These are phyloP conservation scores for Yponomeuta evonymella DNA, from an alignment of 2,888 invertebrate genomes.

Conservation along the genomic window DNA sequence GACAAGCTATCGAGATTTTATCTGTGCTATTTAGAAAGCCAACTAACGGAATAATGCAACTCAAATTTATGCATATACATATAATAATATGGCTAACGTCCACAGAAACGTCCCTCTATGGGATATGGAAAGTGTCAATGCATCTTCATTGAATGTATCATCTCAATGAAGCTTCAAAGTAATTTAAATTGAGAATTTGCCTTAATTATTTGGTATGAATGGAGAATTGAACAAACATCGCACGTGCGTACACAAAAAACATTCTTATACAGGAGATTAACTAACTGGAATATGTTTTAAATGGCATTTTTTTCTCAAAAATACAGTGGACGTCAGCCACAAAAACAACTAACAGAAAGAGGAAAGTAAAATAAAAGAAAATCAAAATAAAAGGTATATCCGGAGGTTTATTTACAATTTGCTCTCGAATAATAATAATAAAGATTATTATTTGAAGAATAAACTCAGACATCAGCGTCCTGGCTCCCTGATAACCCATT, in stretches of 20 bases:
- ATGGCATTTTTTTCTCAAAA: not conserved
- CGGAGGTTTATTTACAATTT: conserved; percentile 75
- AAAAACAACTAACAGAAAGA: conserved; percentile 21
- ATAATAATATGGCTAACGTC: not conserved
- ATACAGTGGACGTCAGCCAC: conserved; percentile 11
- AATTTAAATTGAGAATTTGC: too few species aligned
- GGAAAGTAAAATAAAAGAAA: conserved; percentile 63
- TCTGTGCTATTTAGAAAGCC: not conserved
- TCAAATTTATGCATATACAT: not conserved
- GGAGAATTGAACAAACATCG: too few species aligned
- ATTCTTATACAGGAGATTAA: not conserved
- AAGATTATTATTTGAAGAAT: conserved; percentile 64
- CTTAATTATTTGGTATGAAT: too few species aligned
- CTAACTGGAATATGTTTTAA: not conserved
- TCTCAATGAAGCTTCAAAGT: too few species aligned
- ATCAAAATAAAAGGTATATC: conserved; percentile 72
- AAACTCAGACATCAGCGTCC: conserved; percentile 56
- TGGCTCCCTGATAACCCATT: conserved; percentile 61
- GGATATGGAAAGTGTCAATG: too few species aligned
- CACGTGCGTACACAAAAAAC: too few species aligned
- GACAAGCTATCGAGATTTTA: not conserved
- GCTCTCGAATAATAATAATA: conserved; percentile 68
- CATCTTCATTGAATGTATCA: too few species aligned
- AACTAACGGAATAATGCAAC: not conserved
- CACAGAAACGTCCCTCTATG: not conserved